Base-by-base conservation (phyloP, 2,797 vertebrate genomes). In the Gymnoscopelus braueri region DNA sequence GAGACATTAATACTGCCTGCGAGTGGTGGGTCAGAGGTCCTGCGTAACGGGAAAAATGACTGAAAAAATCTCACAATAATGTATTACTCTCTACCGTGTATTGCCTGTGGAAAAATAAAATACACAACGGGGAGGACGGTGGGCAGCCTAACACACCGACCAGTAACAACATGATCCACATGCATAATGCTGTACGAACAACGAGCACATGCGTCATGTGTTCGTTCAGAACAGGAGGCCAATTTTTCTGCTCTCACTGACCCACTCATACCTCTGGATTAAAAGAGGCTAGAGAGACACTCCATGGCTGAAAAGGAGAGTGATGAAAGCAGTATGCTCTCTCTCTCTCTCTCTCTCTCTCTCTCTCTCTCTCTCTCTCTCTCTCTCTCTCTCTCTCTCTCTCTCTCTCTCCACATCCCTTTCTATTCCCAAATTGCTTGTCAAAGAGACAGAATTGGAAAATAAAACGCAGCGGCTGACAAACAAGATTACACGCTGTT, bases 401-500 rank as follows among this genome's bases (percentile, higher is more conserved):
- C 74, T 68, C 81, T 69, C 61, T 75, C 80, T 67, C 73, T 75
- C 77, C 76, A 88, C 89, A 88, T 81, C 88, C 81, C 75, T 83
- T 77, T 84, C 84, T 79, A 71, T 78, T 91, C 87, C 89, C 83
- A 84, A 89, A 90, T 88, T 87, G 86, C 90, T 92, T 89, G 91
- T 92, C 91, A 90, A 89, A 89, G 72, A 86, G 85, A 87, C 79
- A 3, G 74, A 92, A 91, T 91, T 90, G 85, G 84, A 91, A 92
- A 93, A 90, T 84, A 87, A 88, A 93, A 88, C 76, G 78, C 74
- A 62, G 80, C 50, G 65, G 76, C 82, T 91, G 91, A 93, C 90
- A 93, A 92, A 94, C 87, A 92, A 82, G 89, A 93, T 93, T 90
- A 90, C 91, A 91, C 82, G 90, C 88, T 88, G 90, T 91, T 91